These are phyloP conservation scores for Acrobeloides nanus DNA, from an alignment of 2,888 invertebrate species.

Conservation along the genomic window DNA sequence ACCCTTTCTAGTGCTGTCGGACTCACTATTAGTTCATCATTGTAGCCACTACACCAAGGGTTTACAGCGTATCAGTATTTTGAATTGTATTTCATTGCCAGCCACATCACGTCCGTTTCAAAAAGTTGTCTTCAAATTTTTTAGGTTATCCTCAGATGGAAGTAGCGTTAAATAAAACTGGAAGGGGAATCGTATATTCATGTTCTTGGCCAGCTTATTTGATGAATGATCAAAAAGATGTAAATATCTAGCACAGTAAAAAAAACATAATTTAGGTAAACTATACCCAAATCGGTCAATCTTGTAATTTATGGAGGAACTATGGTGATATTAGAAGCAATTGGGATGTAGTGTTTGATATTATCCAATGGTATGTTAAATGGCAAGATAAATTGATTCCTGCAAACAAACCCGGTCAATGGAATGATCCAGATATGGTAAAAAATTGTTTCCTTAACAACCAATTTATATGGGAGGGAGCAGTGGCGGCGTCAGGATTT, in stretches of 20 bases:
- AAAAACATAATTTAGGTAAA: conserved; percentile 36
- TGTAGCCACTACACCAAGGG: too few relatives aligned
- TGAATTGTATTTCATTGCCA: too few relatives aligned
- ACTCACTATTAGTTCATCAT: too few relatives aligned
- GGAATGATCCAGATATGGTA: conserved; percentile 59
- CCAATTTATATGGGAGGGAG: too few relatives aligned
- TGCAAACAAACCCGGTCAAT: conserved; percentile 57
- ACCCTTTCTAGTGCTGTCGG: too few relatives aligned
- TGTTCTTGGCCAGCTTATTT: conserved; percentile 12
- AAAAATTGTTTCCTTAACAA: too few relatives aligned
- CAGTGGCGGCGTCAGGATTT: too few relatives aligned
- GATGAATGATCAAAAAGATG: background rate
- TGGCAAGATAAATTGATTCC: conserved; percentile 55
- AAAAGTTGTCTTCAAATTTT: too few relatives aligned
- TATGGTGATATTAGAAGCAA: conserved; percentile 56
- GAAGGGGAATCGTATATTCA: conserved; percentile 67
- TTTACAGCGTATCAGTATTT: too few relatives aligned
- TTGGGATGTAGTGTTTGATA: conserved; percentile 55
- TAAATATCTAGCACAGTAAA: background rate
- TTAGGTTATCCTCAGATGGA: conserved; percentile 87
- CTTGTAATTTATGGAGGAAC: conserved; percentile 59
- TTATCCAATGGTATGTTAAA: conserved; percentile 56
- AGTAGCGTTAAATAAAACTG: conserved; percentile 77
- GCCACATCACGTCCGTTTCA: too few relatives aligned
- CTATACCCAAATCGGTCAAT: conserved; percentile 53